Evolutionary conservation across 2,797 vertebrate genomes (phyloP).

Genomic region (Sebastes flavidus): DNA sequence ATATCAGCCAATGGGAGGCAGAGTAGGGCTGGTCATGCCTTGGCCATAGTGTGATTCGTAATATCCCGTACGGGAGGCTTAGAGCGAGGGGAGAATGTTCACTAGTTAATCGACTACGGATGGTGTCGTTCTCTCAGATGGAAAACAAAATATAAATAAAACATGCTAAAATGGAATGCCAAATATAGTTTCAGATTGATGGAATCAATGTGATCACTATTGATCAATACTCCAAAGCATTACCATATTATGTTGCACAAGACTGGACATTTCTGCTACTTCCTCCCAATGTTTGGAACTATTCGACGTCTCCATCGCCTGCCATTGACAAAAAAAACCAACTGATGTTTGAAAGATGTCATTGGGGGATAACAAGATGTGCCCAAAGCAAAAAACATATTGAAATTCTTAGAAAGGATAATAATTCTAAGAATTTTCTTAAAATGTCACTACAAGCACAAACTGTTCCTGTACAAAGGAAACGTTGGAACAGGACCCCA

Average conservation of each 20-base stretch:
- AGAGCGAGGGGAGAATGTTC: no score
- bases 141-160: no score
- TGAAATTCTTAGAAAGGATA: neutral
- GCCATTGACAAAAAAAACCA: neutral
- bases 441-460: neutral
- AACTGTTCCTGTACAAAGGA: neutral
- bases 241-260: no score
- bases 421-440: neutral
- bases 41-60: neutral
- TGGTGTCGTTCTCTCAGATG: no score
- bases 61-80: no score
- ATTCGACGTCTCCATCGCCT: accelerated
- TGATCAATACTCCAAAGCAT: neutral
- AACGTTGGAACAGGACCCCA: neutral
- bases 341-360: neutral
- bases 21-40: neutral
- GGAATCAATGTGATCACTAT: neutral
- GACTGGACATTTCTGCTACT: neutral
- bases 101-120: no score
- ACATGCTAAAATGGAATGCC: accelerated
- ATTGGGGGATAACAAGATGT: neutral
- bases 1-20: neutral
- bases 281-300: neutral
- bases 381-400: neutral
- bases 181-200: no score